Conservation (phyloP, 2,797 vertebrate genomes). For the Cacajao melanocephalus region DNA sequence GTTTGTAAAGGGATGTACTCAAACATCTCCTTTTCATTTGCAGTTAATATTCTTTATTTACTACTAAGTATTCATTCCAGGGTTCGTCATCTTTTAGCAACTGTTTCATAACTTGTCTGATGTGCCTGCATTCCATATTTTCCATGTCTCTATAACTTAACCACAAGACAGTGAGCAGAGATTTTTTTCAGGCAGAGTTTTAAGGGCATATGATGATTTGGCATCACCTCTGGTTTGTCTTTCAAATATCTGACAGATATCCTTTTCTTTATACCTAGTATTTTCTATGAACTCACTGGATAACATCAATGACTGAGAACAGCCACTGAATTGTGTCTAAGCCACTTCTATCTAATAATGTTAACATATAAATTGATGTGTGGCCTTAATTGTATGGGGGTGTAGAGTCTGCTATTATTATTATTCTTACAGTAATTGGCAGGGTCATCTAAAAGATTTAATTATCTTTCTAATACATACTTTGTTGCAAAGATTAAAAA, state of each 20-base stretch:
- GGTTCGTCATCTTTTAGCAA: not conserved
- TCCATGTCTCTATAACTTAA: not conserved
- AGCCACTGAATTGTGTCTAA: not conserved
- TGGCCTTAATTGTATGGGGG: not conserved
- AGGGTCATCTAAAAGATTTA: constrained; percentile 43
- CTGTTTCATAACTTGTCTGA: not conserved
- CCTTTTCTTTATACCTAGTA: not conserved
- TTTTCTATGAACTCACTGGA: not conserved
- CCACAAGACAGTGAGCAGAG: not conserved
- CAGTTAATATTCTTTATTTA: not conserved
- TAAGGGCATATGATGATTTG: not conserved
- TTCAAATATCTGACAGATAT: not conserved
- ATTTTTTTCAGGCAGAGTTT: not conserved
- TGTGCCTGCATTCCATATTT: not conserved
- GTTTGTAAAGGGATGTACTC: not conserved
- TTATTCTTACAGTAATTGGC: not conserved
- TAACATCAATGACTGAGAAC: not conserved
- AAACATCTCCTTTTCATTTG: not conserved
- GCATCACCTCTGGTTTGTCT: not conserved
- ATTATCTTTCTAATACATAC: constrained; percentile 33
- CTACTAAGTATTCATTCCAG: not conserved
- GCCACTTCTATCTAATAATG: not conserved
- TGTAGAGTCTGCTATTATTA: not conserved
- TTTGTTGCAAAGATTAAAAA: constrained; percentile 26
- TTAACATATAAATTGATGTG: not conserved